Evolutionary conservation across 92 coral and sea anemone species (phyloP).

Genomic region (Phenganax stokvisi): DNA sequence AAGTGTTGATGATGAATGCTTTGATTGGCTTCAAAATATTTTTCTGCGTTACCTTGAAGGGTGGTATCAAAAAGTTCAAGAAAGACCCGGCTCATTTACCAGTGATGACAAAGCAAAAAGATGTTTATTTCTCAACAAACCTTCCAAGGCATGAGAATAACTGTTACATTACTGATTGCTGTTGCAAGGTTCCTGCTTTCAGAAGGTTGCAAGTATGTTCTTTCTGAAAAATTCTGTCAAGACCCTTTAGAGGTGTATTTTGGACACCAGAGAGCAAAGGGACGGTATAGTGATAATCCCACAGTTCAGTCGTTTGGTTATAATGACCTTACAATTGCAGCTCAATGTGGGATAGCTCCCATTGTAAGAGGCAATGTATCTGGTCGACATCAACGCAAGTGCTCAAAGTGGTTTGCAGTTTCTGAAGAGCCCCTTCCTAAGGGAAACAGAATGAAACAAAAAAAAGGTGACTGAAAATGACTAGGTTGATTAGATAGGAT

Average conservation of each 20-base stretch:
- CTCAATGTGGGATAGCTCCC: slow-evolving; percentile 45
- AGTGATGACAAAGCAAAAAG: slow-evolving; percentile 33
- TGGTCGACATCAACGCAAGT: slow-evolving; percentile 43
- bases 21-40: slow-evolving; percentile 24
- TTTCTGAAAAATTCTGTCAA: slow-evolving; percentile 56
- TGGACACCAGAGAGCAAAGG: slow-evolving; percentile 48
- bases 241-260: slow-evolving; percentile 54
- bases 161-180: slow-evolving; percentile 46
- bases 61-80: slow-evolving; percentile 51
- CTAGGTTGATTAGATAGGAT: no score
- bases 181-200: slow-evolving; percentile 47
- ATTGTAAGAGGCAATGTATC: slow-evolving; percentile 54
- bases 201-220: slow-evolving; percentile 56
- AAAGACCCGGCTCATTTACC: slow-evolving; percentile 57
- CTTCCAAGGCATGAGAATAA: slow-evolving; percentile 52
- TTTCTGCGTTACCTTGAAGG: slow-evolving; percentile 47
- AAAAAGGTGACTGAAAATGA: no score
- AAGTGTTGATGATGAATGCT: slow-evolving; percentile 41
- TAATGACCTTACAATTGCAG: slow-evolving; percentile 46
- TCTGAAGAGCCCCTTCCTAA: slow-evolving; percentile 29
- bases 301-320: slow-evolving; percentile 51
- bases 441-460: neutral
- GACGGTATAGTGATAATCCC: slow-evolving; percentile 57
- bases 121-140: slow-evolving; percentile 58
- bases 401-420: slow-evolving; percentile 23